phyloP scores from a whole-genome alignment of 2,113 vertebrate genomes.

The Festucalex cinctus region DNA sequence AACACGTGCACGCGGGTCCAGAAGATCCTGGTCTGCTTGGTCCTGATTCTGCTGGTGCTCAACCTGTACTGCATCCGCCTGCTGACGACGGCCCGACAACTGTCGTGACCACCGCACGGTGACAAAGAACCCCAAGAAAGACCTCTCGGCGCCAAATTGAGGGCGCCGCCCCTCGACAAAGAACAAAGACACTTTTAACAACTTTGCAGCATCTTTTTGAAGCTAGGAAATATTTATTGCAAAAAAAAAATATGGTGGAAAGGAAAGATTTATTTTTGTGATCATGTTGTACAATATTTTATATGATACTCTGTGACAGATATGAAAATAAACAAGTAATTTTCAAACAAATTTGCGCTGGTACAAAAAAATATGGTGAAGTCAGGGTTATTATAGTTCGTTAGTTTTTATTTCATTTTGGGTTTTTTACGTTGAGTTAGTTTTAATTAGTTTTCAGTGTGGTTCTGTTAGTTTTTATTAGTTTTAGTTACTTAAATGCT shows the following conservation, averaged over 20 bases:
- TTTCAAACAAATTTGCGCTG: background rate
- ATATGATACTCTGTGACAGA: constrained; percentile 42
- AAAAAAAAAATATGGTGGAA: constrained; percentile 41
- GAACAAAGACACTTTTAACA: constrained; percentile 34
- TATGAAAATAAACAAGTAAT: constrained; percentile 54
- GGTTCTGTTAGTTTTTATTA: too few relatives aligned
- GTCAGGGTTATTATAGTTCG: too few relatives aligned
- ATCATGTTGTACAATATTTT: constrained; percentile 57
- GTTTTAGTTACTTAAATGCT: too few relatives aligned
- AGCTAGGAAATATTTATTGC: constrained; percentile 53
- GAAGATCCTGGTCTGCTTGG: constrained; percentile 79
- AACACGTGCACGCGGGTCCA: constrained; percentile 86
- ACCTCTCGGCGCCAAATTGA: constrained; percentile 14
- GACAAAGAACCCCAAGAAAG: background rate
- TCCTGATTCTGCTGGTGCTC: constrained; percentile 76
- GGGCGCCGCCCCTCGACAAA: background rate
- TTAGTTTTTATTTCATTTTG: too few relatives aligned
- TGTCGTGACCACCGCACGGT: constrained; percentile 40
- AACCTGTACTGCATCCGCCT: constrained; percentile 77
- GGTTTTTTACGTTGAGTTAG: too few relatives aligned
- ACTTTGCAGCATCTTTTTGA: constrained; percentile 40
- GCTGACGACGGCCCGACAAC: constrained; percentile 35
- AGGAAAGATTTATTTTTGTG: constrained; percentile 50
- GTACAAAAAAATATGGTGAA: background rate
- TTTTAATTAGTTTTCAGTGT: too few relatives aligned